Conservation (phyloP, 2,113 vertebrate genomes). For the Calonectris borealis region DNA sequence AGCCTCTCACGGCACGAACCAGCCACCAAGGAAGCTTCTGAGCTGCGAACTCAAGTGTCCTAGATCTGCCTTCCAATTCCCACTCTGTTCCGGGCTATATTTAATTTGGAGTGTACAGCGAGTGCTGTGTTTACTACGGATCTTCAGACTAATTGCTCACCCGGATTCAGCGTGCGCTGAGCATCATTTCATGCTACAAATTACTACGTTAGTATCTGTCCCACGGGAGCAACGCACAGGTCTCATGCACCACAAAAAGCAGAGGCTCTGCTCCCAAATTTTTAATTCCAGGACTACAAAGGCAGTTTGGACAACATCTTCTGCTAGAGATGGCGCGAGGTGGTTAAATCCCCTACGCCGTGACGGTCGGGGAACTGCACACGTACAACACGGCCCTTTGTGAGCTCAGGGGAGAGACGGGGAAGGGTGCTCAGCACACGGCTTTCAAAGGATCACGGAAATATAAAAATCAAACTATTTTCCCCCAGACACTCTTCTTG, state of each 20-base stretch:
- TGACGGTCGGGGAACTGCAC: accelerated
- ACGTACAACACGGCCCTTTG: too few species aligned
- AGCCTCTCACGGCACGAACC: not conserved
- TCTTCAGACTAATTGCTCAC: not conserved
- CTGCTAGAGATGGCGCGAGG: accelerated
- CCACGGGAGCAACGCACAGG: accelerated
- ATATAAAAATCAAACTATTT: not conserved
- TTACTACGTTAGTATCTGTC: not conserved
- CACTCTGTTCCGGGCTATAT: not conserved
- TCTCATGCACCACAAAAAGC: not conserved
- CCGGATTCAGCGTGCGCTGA: accelerated
- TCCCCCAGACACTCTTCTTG: too few species aligned
- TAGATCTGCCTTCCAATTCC: not conserved
- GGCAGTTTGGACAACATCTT: not conserved
- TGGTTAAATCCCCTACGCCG: accelerated
- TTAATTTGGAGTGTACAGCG: not conserved
- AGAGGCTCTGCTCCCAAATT: not conserved
- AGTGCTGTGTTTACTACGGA: not conserved
- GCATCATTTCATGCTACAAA: not conserved
- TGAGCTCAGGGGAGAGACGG: not conserved
- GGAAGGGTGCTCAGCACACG: not conserved
- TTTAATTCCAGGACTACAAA: not conserved
- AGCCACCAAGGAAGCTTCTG: not conserved
- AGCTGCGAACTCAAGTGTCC: not conserved
- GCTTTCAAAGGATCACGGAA: not conserved